Conservation (phyloP, 2,888 invertebrate species). For the Acrobasis suavella region DNA sequence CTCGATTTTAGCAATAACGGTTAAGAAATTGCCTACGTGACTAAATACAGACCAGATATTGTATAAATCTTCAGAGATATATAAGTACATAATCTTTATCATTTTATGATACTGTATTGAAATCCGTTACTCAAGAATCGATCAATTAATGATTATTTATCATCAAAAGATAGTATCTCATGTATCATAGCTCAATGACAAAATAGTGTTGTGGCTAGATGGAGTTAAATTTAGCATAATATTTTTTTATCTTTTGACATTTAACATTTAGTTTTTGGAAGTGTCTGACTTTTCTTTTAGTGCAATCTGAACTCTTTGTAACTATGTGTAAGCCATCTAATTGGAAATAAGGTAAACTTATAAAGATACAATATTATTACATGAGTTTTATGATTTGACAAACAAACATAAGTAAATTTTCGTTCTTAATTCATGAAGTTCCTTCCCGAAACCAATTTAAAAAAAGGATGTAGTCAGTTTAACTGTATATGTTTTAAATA, state of each 20-base stretch:
- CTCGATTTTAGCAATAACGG: slow-evolving; percentile 10
- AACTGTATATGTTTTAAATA: too few species aligned
- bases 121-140: slow-evolving; percentile 17
- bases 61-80: slow-evolving; percentile 20
- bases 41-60: slow-evolving; percentile 17
- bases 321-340: neutral
- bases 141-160: slow-evolving; percentile 17
- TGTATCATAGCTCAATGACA: neutral
- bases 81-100: slow-evolving; percentile 18
- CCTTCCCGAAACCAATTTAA: too few species aligned
- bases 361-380: too few species aligned
- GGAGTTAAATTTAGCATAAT: neutral
- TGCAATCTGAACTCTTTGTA: too few species aligned
- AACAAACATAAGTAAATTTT: too few species aligned
- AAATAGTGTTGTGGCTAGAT: neutral
- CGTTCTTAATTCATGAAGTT: too few species aligned
- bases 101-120: slow-evolving; percentile 15
- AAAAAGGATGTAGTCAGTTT: too few species aligned
- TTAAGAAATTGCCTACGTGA: slow-evolving; percentile 24
- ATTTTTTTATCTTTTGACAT: neutral
- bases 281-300: neutral
- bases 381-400: too few species aligned
- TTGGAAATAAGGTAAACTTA: neutral
- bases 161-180: slow-evolving; percentile 17
- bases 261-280: neutral